These are phyloP conservation scores for Molossus molossus DNA, from an alignment of 2,797 vertebrate genomes.

Conservation along the genomic window DNA sequence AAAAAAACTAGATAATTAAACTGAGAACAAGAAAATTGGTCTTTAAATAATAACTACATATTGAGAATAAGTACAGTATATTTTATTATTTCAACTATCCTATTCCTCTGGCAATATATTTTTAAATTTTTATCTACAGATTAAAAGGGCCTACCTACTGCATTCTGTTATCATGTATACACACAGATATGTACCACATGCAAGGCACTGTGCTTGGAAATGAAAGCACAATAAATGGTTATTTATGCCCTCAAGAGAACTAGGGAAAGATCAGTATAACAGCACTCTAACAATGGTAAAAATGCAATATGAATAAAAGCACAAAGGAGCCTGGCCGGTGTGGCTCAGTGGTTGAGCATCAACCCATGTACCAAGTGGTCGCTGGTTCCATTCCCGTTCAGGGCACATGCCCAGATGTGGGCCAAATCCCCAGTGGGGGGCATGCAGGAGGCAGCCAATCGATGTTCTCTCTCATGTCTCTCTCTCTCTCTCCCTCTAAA, in stretches of 20 bases:
- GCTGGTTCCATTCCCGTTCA: too few relatives aligned
- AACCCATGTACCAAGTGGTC: too few relatives aligned
- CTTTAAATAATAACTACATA: conserved; percentile 45
- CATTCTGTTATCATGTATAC: conserved; percentile 13
- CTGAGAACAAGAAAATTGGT: neutral
- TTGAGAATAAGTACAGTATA: conserved; percentile 1
- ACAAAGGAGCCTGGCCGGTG: neutral
- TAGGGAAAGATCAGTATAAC: neutral
- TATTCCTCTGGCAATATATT: neutral
- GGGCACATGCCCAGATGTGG: too few relatives aligned
- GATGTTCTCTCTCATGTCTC: too few relatives aligned
- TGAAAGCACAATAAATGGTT: conserved; percentile 39
- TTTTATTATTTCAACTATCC: neutral
- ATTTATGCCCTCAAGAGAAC: neutral
- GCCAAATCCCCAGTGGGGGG: too few relatives aligned
- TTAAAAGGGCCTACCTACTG: neutral
- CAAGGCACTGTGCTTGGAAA: conserved; percentile 7
- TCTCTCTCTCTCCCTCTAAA: too few relatives aligned
- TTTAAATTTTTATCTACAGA: neutral
- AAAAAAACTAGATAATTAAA: conserved; percentile 45
- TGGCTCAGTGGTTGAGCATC: too few relatives aligned
- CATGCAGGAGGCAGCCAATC: too few relatives aligned
- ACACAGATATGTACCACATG: neutral
- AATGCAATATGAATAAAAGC: neutral
- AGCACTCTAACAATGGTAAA: neutral